A percentile compares a stretch with the other conserved stretches of the same genome.
These are phyloP conservation scores for Protonibea diacanthus DNA, from an alignment of 2,797 vertebrate genomes.

Conservation along the genomic window DNA sequence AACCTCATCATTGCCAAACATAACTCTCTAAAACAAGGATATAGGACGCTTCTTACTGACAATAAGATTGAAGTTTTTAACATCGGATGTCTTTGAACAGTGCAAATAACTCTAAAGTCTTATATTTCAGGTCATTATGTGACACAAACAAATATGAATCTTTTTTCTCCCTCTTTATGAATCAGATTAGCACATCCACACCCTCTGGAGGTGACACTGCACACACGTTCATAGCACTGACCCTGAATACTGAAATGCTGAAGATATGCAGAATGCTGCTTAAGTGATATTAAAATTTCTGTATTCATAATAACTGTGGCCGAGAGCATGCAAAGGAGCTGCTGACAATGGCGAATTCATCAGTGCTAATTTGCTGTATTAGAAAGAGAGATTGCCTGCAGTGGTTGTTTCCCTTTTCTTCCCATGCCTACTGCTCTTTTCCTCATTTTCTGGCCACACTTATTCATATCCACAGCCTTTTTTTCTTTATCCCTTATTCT, in stretches of 20 bases:
- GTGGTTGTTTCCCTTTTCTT: conserved; percentile 42
- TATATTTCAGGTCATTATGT: background rate
- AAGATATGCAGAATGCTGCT: conserved; percentile 28
- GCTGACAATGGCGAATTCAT: conserved; percentile 68
- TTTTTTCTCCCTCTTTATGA: background rate
- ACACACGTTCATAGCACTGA: conserved; percentile 13
- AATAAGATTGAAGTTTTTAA: background rate
- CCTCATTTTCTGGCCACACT: background rate
- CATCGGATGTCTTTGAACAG: background rate
- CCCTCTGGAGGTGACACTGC: conserved; percentile 39
- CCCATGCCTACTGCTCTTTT: conserved; percentile 9
- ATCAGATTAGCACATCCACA: background rate
- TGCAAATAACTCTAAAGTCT: background rate
- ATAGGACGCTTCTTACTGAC: no score
- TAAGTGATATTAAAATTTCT: conserved; percentile 29
- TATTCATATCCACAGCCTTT: conserved; percentile 9
- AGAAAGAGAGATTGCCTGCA: conserved; percentile 35
- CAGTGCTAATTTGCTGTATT: conserved; percentile 66
- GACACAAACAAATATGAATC: background rate
- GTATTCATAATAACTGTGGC: conserved; percentile 35
- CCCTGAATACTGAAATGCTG: conserved; percentile 28
- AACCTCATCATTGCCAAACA: no score
- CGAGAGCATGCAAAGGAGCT: conserved; percentile 41
- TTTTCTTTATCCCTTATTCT: background rate
- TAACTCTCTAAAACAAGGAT: background rate